A percentile compares a stretch with the other conserved stretches of the same genome.
These are phyloP conservation scores for Sebastes cheni DNA, from an alignment of 2,797 vertebrate species.

Conservation along the genomic window DNA sequence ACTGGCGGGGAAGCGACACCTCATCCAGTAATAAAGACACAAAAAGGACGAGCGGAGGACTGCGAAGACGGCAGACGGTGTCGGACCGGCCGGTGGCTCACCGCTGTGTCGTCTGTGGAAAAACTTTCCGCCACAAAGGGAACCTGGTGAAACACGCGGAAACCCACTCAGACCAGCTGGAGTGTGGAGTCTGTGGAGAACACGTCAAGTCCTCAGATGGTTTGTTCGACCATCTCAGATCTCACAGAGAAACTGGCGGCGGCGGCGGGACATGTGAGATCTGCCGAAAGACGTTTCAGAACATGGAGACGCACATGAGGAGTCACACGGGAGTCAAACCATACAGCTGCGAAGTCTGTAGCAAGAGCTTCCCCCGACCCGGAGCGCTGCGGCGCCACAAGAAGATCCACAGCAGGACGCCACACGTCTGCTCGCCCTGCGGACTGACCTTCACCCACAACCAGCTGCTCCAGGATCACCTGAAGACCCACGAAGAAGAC, in stretches of 20 bases:
- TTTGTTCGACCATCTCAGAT: constrained; percentile 22
- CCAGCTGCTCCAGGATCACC: constrained; percentile 32
- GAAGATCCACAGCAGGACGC: constrained; percentile 47
- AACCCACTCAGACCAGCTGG: background rate
- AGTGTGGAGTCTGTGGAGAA: constrained; percentile 41
- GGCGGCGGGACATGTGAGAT: constrained; percentile 6
- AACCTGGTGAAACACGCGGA: constrained; percentile 42
- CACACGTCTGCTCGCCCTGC: background rate
- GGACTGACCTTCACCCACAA: background rate
- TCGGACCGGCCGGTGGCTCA: background rate
- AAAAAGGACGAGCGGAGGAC: background rate
- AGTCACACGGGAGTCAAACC: constrained; percentile 61
- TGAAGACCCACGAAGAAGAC: constrained; percentile 6
- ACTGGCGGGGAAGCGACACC: background rate
- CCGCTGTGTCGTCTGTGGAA: constrained; percentile 24
- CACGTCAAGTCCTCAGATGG: background rate
- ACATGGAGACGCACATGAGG: constrained; percentile 53
- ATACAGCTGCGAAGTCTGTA: constrained; percentile 26
- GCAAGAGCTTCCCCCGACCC: constrained; percentile 48
- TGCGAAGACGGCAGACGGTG: accelerated
- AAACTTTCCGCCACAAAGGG: constrained; percentile 28
- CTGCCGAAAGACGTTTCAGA: constrained; percentile 48
- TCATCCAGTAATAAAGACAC: background rate
- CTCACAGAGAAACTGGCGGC: constrained; percentile 14
- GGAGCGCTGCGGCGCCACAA: constrained; percentile 52